phyloP scores from a whole-genome alignment of 2,888 invertebrate genomes.

The Amblyteles armatorius region DNA sequence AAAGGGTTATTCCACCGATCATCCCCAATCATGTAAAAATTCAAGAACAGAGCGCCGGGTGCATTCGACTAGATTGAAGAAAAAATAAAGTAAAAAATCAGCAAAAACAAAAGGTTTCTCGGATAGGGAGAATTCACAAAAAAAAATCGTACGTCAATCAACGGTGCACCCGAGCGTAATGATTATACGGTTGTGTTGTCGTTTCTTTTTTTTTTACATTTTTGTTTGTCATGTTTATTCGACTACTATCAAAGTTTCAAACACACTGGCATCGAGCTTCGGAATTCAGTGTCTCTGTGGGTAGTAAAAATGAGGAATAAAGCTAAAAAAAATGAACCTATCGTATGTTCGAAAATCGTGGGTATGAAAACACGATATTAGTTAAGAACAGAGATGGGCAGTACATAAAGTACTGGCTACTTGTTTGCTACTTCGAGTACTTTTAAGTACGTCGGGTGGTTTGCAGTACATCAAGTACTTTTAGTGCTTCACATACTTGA shows the following conservation, averaged over 20 bases:
- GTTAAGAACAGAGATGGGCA: neutral
- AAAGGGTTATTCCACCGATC: neutral
- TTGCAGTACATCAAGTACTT: too few relatives aligned
- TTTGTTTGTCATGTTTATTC: neutral
- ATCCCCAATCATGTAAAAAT: slow-evolving; percentile 1
- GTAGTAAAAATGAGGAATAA: neutral
- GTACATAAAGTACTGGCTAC: too few relatives aligned
- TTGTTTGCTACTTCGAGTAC: too few relatives aligned
- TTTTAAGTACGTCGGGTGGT: too few relatives aligned
- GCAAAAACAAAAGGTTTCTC: neutral
- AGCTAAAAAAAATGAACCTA: neutral
- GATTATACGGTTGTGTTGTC: neutral
- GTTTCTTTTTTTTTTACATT: neutral
- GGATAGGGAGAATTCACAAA: neutral
- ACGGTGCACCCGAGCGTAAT: neutral
- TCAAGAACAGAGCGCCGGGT: neutral
- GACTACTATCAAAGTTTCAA: neutral
- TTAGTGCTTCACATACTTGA: too few relatives aligned
- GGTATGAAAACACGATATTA: neutral
- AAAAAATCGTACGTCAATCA: neutral
- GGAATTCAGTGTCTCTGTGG: neutral
- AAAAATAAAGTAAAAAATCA: neutral
- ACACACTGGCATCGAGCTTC: neutral
- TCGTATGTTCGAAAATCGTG: neutral
- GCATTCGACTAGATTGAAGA: neutral